Percentiles rank a stretch among this genome's conserved stretches.
Conservation (phyloP, 1,140 invertebrate species). For the Ylistrum balloti region DNA sequence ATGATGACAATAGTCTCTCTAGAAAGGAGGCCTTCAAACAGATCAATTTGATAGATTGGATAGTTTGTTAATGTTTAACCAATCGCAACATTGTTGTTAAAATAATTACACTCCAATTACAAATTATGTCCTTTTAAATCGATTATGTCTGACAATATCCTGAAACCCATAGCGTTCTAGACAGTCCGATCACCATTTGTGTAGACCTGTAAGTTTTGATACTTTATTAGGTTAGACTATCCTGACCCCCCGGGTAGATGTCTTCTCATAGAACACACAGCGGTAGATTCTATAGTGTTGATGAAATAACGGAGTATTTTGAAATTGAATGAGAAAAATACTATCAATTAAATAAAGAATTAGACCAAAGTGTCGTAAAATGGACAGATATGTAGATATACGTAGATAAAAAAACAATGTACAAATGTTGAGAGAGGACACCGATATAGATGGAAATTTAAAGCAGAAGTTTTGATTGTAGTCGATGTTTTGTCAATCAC, state of each 20-base stretch:
- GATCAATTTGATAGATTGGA: too few species aligned
- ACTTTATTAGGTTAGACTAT: background rate
- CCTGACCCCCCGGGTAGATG: background rate
- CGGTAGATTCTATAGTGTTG: background rate
- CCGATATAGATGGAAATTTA: background rate
- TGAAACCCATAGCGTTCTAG: background rate
- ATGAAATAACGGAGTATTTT: background rate
- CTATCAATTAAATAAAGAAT: too few species aligned
- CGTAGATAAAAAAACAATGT: background rate
- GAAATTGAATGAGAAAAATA: too few species aligned
- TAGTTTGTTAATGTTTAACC: too few species aligned
- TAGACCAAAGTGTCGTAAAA: background rate
- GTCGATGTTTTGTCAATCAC: too few species aligned
- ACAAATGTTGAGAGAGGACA: background rate
- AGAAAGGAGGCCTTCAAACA: too few species aligned
- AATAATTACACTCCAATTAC: background rate
- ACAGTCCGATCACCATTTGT: background rate
- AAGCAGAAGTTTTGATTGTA: too few species aligned
- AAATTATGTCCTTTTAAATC: slow-evolving; percentile 26
- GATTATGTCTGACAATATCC: background rate
- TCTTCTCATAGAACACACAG: background rate
- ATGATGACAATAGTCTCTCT: too few species aligned
- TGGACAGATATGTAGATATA: background rate
- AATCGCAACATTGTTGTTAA: background rate
- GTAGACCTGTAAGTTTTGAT: background rate